Evolutionary conservation across 2,888 invertebrate species (phyloP).

Genomic region (Timema podura): DNA sequence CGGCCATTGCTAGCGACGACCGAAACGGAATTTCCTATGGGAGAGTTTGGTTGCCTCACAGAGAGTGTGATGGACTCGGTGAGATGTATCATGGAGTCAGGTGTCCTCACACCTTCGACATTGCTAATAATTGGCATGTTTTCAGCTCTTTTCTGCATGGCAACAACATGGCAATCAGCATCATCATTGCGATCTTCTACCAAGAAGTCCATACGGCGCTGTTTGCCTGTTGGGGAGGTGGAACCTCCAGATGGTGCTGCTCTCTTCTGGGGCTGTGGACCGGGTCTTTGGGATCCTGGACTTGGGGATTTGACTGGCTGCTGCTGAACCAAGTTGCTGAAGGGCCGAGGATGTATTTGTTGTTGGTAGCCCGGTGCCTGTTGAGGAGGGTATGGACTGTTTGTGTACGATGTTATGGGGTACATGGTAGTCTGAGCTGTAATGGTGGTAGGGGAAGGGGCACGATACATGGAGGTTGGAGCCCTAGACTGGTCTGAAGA

Average conservation of each 20-base stretch:
- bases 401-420: slow-evolving; percentile 13
- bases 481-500: slow-evolving; percentile 38
- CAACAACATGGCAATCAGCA: slow-evolving; percentile 70
- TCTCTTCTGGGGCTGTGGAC: slow-evolving; percentile 32
- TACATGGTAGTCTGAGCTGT: slow-evolving; percentile 39
- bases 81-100: slow-evolving; percentile 58
- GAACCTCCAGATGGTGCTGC: slow-evolving; percentile 30
- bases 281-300: background rate
- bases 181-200: slow-evolving; percentile 67
- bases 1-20: slow-evolving; percentile 10
- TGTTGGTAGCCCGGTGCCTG: slow-evolving; percentile 11
- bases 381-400: slow-evolving; percentile 19
- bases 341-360: slow-evolving; percentile 20
- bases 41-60: slow-evolving; percentile 44
- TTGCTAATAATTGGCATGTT: slow-evolving; percentile 70
- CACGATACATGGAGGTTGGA: slow-evolving; percentile 43
- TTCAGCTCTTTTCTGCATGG: slow-evolving; percentile 67
- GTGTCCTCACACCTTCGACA: slow-evolving; percentile 57
- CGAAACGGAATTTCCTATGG: background rate
- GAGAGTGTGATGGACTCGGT: slow-evolving; percentile 71
- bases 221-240: slow-evolving; percentile 25
- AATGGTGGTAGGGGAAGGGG: slow-evolving; percentile 43
- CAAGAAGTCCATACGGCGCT: slow-evolving; percentile 55
- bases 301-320: slow-evolving; percentile 15
- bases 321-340: slow-evolving; percentile 22